Evolutionary conservation across 2,888 invertebrate species (phyloP).

Genomic region (Sphaerophoria taeniata): DNA sequence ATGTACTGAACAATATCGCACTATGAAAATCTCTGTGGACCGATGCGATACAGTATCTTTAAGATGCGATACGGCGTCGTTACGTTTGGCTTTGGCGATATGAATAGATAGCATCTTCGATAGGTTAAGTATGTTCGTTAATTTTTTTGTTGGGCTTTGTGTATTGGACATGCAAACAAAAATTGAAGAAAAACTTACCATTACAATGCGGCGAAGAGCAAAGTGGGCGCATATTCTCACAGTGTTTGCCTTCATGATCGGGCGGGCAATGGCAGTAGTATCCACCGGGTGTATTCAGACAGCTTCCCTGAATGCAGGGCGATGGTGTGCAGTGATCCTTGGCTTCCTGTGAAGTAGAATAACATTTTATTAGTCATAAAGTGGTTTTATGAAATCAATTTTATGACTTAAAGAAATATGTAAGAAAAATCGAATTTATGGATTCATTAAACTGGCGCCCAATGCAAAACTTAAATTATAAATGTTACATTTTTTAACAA

Average conservation of each 20-base stretch:
- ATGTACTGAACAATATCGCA: constrained; percentile 3
- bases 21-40: constrained; percentile 27
- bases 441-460: constrained; percentile 4
- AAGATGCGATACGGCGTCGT: constrained; percentile 32
- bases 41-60: constrained; percentile 23
- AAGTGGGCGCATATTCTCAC: constrained; percentile 86
- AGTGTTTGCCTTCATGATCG: constrained; percentile 94
- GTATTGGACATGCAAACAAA: constrained; percentile 71
- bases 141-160: background rate
- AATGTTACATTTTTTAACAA: too few relatives aligned
- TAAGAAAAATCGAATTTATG: background rate
- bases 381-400: background rate
- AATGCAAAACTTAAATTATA: background rate
- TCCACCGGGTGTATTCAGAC: constrained; percentile 93
- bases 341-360: constrained; percentile 86
- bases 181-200: constrained; percentile 78
- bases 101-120: constrained; percentile 63
- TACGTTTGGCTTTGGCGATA: background rate
- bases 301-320: constrained; percentile 94
- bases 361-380: background rate
- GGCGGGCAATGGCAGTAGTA: constrained; percentile 96
- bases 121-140: constrained; percentile 22
- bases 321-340: constrained; percentile 94
- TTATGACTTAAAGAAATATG: background rate
- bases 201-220: constrained; percentile 86